Evolutionary conservation across 1,140 invertebrate genomes (phyloP).

Genomic region (Probaryconus sp.): DNA sequence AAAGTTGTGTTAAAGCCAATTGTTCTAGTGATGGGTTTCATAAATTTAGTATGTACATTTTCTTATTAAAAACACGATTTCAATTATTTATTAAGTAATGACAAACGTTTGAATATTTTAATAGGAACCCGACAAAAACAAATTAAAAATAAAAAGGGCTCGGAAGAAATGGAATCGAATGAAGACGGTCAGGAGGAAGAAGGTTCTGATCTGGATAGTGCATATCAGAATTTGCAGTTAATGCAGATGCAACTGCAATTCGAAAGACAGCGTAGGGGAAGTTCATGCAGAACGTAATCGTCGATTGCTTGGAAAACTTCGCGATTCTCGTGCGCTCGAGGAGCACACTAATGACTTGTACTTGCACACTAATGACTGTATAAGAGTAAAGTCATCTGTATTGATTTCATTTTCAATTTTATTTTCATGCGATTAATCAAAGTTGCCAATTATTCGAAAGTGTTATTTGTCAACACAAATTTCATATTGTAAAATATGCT

Average conservation of each 20-base stretch:
- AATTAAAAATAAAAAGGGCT: slow-evolving; percentile 65
- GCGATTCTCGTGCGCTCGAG: slow-evolving; percentile 87
- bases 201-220: slow-evolving; percentile 58
- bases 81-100: too few species aligned
- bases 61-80: too few species aligned
- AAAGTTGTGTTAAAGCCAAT: slow-evolving; percentile 72
- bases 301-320: slow-evolving; percentile 89
- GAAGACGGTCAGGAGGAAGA: slow-evolving; percentile 73
- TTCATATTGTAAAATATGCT: too few species aligned
- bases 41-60: slow-evolving; percentile 47
- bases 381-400: too few species aligned
- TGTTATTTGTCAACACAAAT: too few species aligned
- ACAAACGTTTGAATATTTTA: too few species aligned
- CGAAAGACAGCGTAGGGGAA: slow-evolving; percentile 90
- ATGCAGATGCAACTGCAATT: slow-evolving; percentile 92
- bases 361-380: too few species aligned
- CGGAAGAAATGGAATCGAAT: slow-evolving; percentile 68
- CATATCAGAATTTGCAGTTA: slow-evolving; percentile 83
- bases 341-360: slow-evolving; percentile 90
- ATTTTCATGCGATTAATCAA: too few species aligned
- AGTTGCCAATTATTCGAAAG: too few species aligned
- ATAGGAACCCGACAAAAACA: slow-evolving; percentile 47
- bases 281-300: slow-evolving; percentile 94
- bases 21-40: slow-evolving; percentile 49
- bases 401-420: too few species aligned